Conservation (phyloP, 2,888 invertebrate genomes). For the Polyommatus iphigenia region DNA sequence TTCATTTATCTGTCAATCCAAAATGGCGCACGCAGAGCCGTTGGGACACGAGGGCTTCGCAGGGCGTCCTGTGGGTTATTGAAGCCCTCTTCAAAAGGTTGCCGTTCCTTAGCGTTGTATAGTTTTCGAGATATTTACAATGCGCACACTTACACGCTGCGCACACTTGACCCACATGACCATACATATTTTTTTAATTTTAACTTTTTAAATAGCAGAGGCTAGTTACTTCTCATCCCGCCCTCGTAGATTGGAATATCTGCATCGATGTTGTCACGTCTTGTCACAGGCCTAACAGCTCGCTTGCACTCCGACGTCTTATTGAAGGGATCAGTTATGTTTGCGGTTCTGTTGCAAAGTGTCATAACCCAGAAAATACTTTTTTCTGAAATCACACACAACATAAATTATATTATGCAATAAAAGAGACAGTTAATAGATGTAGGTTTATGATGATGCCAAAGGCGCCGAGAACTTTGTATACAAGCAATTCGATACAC, state of each 20-base stretch:
- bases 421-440: conserved; percentile 34
- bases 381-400: not conserved
- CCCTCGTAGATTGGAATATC: not conserved
- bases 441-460: conserved; percentile 43
- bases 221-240: no score
- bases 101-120: no score
- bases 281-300: not conserved
- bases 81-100: no score
- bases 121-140: no score
- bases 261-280: not conserved
- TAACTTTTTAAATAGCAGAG: no score
- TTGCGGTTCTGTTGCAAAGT: not conserved
- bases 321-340: not conserved
- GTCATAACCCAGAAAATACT: not conserved
- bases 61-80: no score
- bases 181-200: no score
- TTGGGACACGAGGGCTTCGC: no score
- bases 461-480: conserved; percentile 45
- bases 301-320: not conserved
- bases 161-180: no score
- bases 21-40: no score
- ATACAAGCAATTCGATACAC: conserved; percentile 43
- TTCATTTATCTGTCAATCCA: no score
- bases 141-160: no score
- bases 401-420: conserved; percentile 2